Conservation (phyloP, 2,113 vertebrate genomes). For the Trinectes maculatus region DNA sequence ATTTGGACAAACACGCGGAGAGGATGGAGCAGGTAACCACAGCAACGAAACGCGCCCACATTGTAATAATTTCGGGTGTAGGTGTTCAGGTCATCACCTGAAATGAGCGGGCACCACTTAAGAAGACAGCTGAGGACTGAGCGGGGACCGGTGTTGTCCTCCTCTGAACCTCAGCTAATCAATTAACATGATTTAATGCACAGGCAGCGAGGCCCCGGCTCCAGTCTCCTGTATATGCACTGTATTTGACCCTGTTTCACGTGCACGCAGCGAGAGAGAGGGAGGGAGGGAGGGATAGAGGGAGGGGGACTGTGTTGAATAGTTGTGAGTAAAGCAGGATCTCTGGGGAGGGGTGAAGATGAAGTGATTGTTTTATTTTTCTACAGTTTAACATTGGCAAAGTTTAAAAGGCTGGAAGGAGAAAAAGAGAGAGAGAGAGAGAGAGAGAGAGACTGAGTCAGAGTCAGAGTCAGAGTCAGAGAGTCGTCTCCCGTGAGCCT, state of each 20-base stretch:
- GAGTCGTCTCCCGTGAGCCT: conserved; percentile 59
- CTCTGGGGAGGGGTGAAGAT: conserved; percentile 37
- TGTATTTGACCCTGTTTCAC: conserved; percentile 54
- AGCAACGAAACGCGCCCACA: not conserved
- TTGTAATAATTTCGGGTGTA: conserved; percentile 28
- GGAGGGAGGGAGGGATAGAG: not conserved
- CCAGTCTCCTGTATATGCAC: no score
- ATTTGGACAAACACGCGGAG: conserved; percentile 1
- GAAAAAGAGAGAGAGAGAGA: conserved; percentile 20
- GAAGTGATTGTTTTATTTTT: conserved; percentile 60
- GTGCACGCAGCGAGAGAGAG: conserved; percentile 15
- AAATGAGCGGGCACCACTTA: conserved; percentile 36
- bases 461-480: conserved; percentile 52
- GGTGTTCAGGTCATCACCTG: conserved; percentile 53
- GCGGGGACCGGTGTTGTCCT: conserved; percentile 46
- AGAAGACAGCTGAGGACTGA: conserved; percentile 35
- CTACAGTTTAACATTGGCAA: conserved; percentile 52
- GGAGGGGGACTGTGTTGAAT: conserved; percentile 34
- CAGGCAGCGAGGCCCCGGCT: no score
- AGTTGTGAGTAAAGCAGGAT: conserved; percentile 38
- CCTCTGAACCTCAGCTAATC: conserved; percentile 64
- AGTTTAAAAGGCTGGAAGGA: conserved; percentile 49
- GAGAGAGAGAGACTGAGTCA: conserved; percentile 31
- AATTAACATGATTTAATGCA: conserved; percentile 73
- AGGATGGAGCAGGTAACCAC: not conserved